These are phyloP conservation scores for Stenopsyche tienmushanensis DNA, from an alignment of 1,140 invertebrate species.

Conservation along the genomic window DNA sequence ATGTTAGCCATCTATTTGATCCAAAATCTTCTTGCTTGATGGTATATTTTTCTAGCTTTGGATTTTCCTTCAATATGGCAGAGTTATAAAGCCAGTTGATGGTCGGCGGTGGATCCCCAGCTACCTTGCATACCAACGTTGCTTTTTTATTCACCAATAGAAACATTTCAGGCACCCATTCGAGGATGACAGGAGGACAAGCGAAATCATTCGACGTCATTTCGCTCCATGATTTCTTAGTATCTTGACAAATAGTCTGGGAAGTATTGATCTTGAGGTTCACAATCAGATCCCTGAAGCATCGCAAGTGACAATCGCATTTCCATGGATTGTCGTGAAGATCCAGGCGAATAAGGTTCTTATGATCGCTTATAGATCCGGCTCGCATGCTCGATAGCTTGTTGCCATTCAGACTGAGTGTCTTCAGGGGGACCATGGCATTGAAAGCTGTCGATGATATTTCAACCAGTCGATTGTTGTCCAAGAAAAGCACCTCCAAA, in stretches of 20 bases:
- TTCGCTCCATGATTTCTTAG: conserved; percentile 70
- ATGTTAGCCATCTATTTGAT: conserved; percentile 69
- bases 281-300: conserved; percentile 75
- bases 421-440: conserved; percentile 66
- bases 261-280: conserved; percentile 69
- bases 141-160: conserved; percentile 65
- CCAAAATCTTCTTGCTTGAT: conserved; percentile 49
- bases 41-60: conserved; percentile 58
- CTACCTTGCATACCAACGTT: conserved; percentile 74
- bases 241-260: conserved; percentile 68
- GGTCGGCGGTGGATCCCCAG: conserved; percentile 73
- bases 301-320: conserved; percentile 81
- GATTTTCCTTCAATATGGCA: conserved; percentile 59
- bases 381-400: conserved; percentile 64
- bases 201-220: conserved; percentile 74
- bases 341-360: conserved; percentile 69
- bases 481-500: conserved; percentile 74
- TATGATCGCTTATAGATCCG: conserved; percentile 60
- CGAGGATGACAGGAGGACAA: conserved; percentile 72
- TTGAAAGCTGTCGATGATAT: conserved; percentile 72
- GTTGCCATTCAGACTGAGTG: conserved; percentile 71
- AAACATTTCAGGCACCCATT: conserved; percentile 56
- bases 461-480: conserved; percentile 67
- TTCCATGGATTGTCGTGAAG: conserved; percentile 83
- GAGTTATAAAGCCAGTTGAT: conserved; percentile 72